Percentiles rank a stretch among this genome's conserved stretches.
Conservation (phyloP, 2,888 invertebrate species). For the Macaria notata region DNA sequence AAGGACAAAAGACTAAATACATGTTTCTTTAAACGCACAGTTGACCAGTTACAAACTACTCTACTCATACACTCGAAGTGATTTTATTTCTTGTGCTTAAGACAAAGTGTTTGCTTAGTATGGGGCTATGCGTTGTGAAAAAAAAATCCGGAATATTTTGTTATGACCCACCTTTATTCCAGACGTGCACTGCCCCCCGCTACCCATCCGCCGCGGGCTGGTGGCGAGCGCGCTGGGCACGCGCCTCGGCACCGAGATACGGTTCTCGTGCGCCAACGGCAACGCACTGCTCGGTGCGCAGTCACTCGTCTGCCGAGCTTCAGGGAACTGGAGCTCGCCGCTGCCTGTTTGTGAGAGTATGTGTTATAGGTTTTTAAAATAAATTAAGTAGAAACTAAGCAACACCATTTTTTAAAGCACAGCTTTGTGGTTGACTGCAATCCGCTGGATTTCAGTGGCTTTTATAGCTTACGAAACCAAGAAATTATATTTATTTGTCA, state of each 20-base stretch:
- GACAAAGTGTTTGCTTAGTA: no score
- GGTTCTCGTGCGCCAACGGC: constrained; percentile 90
- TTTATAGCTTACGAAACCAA: no score
- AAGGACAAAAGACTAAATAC: no score
- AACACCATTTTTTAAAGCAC: not conserved
- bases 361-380: constrained; percentile 39
- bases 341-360: constrained; percentile 92
- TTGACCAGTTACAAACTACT: no score
- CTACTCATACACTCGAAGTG: no score
- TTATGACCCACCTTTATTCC: constrained; percentile 13
- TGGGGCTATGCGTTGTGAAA: no score
- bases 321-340: constrained; percentile 93
- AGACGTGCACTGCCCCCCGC: constrained; percentile 90
- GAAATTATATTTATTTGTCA: no score
- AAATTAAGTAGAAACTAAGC: not conserved
- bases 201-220: constrained; percentile 88
- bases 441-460: no score
- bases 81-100: no score
- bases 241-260: constrained; percentile 87
- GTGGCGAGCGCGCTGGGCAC: constrained; percentile 88
- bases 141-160: no score
- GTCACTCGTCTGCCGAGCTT: constrained; percentile 89
- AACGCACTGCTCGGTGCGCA: constrained; percentile 90
- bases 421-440: no score
- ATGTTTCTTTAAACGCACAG: no score